A percentile compares a stretch with the other conserved stretches of the same genome.
These are phyloP conservation scores for Chrysocyon brachyurus DNA, from an alignment of 2,797 vertebrate species.

Conservation along the genomic window DNA sequence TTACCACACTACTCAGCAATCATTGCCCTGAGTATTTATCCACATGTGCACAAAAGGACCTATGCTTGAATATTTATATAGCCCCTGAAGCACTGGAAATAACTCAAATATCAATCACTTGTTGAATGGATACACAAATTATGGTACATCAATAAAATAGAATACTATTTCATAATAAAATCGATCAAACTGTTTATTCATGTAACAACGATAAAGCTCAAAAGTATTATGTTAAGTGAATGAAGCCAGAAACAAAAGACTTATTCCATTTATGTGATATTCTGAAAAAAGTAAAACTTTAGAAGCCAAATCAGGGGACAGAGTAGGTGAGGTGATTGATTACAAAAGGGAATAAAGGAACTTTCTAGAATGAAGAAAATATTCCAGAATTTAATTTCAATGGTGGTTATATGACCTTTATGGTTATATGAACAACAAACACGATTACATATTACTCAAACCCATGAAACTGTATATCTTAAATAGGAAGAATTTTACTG, in stretches of 20 bases:
- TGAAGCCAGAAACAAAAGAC: background rate
- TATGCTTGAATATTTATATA: background rate
- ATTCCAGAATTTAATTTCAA: slow-evolving; percentile 35
- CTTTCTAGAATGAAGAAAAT: background rate
- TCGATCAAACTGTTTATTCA: background rate
- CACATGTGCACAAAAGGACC: background rate
- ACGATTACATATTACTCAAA: slow-evolving; percentile 1
- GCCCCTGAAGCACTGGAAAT: background rate
- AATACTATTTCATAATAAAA: background rate
- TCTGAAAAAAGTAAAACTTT: background rate
- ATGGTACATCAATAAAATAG: background rate
- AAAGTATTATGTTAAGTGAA: background rate
- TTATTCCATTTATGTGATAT: background rate
- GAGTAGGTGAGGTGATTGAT: background rate
- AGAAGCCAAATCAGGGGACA: background rate
- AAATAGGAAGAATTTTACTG: background rate
- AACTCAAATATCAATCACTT: background rate
- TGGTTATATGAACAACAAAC: background rate
- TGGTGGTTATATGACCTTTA: background rate
- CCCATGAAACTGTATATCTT: background rate
- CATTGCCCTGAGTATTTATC: background rate
- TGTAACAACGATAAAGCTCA: slow-evolving; percentile 5
- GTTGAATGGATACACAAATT: background rate
- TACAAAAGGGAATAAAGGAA: background rate
- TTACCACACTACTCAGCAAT: background rate